phyloP scores from a whole-genome alignment of 1,140 invertebrate species.

The Drosophila fuyamai region DNA sequence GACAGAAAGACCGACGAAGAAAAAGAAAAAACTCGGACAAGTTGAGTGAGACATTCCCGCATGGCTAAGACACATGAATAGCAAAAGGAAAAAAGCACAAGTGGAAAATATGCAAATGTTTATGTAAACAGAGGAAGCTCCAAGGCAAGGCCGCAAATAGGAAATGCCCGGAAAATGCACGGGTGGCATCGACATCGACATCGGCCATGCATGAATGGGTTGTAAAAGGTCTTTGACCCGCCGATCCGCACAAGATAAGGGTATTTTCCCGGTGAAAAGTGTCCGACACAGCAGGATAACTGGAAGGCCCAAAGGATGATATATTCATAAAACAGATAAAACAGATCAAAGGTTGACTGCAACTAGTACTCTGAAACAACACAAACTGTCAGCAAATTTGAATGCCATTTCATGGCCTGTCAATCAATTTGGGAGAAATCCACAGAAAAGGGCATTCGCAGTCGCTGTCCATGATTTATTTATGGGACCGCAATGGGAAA shows the following conservation, averaged over 20 bases:
- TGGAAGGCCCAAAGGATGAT: neutral
- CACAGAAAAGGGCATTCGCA: conserved; percentile 21
- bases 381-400: conserved; percentile 24
- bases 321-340: neutral
- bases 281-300: conserved; percentile 24
- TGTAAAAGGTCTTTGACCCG: conserved; percentile 28
- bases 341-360: conserved; percentile 14
- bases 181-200: conserved; percentile 54
- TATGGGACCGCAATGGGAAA: conserved; percentile 41
- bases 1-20: neutral
- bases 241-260: neutral
- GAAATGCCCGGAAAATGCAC: conserved; percentile 43
- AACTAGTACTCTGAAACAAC: conserved; percentile 32
- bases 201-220: conserved; percentile 23
- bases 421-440: conserved; percentile 49
- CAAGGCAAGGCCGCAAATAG: conserved; percentile 62
- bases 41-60: conserved; percentile 41
- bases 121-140: conserved; percentile 61
- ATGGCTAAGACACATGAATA: conserved; percentile 27
- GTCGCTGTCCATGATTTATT: conserved; percentile 54
- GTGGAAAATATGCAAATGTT: conserved; percentile 59
- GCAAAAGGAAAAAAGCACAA: conserved; percentile 8
- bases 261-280: conserved; percentile 3
- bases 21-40: conserved; percentile 17
- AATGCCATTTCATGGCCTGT: conserved; percentile 74